These are phyloP conservation scores for Drosophila lutescens DNA, from an alignment of 2,888 invertebrate species.

Conservation along the genomic window DNA sequence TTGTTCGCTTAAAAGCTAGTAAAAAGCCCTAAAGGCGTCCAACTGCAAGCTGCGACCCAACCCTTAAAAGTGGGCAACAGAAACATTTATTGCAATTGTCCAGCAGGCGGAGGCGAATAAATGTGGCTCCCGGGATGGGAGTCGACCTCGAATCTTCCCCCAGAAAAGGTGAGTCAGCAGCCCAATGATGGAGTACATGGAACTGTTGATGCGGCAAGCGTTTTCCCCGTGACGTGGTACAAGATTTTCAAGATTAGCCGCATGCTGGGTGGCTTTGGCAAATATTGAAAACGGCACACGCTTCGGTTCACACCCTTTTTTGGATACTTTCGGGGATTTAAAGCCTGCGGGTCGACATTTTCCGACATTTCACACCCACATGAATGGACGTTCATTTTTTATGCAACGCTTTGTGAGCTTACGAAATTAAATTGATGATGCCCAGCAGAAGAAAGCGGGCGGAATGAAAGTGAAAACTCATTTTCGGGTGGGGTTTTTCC, in stretches of 20 bases:
- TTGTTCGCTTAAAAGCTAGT: constrained; percentile 56
- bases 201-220: constrained; percentile 72
- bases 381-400: constrained; percentile 68
- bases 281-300: constrained; percentile 71
- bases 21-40: constrained; percentile 47
- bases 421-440: constrained; percentile 78
- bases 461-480: constrained; percentile 64
- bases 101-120: constrained; percentile 21
- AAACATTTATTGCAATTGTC: constrained; percentile 66
- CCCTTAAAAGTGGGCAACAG: constrained; percentile 74
- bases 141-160: not conserved
- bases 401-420: constrained; percentile 73
- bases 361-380: constrained; percentile 40
- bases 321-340: constrained; percentile 26
- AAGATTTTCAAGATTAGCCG: constrained; percentile 77
- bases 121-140: constrained; percentile 27
- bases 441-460: constrained; percentile 43
- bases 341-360: constrained; percentile 40
- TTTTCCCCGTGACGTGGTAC: constrained; percentile 67
- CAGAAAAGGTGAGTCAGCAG: constrained; percentile 67
- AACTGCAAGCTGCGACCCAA: constrained; percentile 65
- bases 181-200: constrained; percentile 20
- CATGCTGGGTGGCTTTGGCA: constrained; percentile 64
- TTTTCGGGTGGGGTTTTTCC: constrained; percentile 12
- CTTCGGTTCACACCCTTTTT: constrained; percentile 72